Evolutionary conservation across 2,888 invertebrate genomes (phyloP).

Genomic region (Drosophila peninsularis): DNA sequence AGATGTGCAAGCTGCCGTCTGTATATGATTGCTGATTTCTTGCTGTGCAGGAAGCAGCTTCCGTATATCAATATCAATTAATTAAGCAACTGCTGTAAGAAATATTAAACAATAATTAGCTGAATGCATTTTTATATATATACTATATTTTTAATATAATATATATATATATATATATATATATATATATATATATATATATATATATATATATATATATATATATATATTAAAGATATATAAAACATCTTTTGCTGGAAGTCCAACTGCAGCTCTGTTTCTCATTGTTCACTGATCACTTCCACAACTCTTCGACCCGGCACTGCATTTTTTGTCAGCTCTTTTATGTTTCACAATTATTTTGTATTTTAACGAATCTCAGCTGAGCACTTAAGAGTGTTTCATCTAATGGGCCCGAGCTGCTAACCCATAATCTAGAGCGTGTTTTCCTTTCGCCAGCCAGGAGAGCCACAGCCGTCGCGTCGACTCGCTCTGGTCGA

Average conservation of each 20-base stretch:
- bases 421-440: conserved; percentile 23
- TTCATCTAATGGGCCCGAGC: conserved; percentile 19
- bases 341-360: neutral
- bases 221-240: neutral
- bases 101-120: neutral
- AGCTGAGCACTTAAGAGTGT: conserved; percentile 17
- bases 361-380: neutral
- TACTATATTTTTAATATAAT: no score
- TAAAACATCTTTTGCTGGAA: neutral
- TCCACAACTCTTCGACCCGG: neutral
- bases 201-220: no score
- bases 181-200: no score
- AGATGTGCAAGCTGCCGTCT: conserved; percentile 11
- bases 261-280: neutral
- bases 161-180: no score
- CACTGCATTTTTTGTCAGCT: neutral
- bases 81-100: conserved; percentile 2
- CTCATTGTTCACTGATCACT: neutral
- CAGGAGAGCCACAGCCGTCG: conserved; percentile 37
- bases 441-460: conserved; percentile 65
- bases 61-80: conserved; percentile 37
- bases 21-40: conserved; percentile 2
- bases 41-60: conserved; percentile 59
- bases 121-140: no score
- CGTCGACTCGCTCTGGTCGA: conserved; percentile 35